Base-by-base conservation (phyloP, 1,140 invertebrate species). In the Platorchestia sp. region DNA sequence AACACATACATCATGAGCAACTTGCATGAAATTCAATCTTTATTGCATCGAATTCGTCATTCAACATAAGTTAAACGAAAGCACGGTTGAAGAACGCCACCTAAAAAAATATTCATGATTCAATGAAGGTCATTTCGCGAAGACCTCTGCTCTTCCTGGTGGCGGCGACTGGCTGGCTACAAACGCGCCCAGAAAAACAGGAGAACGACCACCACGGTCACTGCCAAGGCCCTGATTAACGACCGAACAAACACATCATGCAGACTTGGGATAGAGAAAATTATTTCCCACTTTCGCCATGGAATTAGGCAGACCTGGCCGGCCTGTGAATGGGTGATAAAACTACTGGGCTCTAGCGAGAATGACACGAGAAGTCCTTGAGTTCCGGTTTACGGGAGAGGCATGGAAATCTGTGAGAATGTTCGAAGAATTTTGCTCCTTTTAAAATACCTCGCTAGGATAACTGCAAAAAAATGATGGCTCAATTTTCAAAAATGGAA, bases 181-280 rank as follows among this genome's bases (percentile, higher is more conserved):
- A 89, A 89, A 89, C 41, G 42, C 1, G 43, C 87, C 43, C n/a
- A 89, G 87, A 44, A 89, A 89, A 89, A 89, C 87, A 89, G 43
- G 10, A 41, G 5, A 89, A 42, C 87, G 36, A 19, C 41, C 3
- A 27, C 87, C 87, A 89, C 87, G 87, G 87, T 89, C 87, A 89
- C 43, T 89, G 87, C 87, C 87, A 89, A 89, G 87, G 87, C 87
- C 87, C 27, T 7, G 41, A 89, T 89, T 89, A 89, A 89, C 87
- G 87, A 89, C 87, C 87, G 87, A 89, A 44, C 87, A 27, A 89
- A 89, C 42, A 42, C 42, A 44, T 42, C 87, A 41, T 44, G 10
- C 41, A 89, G 87, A 19, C 3, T 27, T 43, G 27, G 42, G 87
- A 14, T 42, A 89, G 42, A 89, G 42, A 89, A 44, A 42, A 41